These are phyloP conservation scores for Petrosia ficiformis DNA, from an alignment of 37 sponge, comb jelly and placozoan genomes.

Conservation along the genomic window DNA sequence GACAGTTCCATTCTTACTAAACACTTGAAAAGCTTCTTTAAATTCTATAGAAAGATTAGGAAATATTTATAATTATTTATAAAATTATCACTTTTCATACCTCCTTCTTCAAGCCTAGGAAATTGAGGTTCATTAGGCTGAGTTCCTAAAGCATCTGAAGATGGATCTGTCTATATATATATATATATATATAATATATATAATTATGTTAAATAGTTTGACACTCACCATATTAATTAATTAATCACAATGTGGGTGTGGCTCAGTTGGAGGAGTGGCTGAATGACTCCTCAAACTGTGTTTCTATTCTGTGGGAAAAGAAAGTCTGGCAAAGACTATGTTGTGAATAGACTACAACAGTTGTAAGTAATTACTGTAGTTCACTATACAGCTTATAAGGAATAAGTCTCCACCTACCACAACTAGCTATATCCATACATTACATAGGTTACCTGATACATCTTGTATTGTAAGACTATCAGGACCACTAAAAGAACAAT, in stretches of 20 bases:
- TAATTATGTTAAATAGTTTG: background rate
- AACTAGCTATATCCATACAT: too few species aligned
- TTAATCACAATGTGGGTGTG: background rate
- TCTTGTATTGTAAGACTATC: slow-evolving; percentile 44
- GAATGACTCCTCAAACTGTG: slow-evolving; percentile 5
- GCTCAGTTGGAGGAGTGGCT: background rate
- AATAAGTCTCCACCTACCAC: too few species aligned
- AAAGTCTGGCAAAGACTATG: slow-evolving; percentile 26
- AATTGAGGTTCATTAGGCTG: too few species aligned
- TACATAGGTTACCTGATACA: background rate
- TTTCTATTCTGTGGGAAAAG: slow-evolving; percentile 29
- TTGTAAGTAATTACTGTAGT: slow-evolving; percentile 13
- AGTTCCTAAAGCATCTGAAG: too few species aligned
- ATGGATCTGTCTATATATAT: background rate
- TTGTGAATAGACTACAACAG: background rate
- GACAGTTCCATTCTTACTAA: background rate
- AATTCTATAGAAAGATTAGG: slow-evolving; percentile 22
- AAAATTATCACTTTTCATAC: background rate
- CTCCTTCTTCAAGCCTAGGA: background rate
- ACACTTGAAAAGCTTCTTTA: slow-evolving; percentile 38
- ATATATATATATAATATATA: too few species aligned
- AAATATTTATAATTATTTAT: background rate
- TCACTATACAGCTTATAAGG: background rate
- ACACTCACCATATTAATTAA: background rate
- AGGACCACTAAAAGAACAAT: slow-evolving; percentile 60